A percentile compares a stretch with the other conserved stretches of the same genome.
Evolutionary conservation across 2,888 invertebrate species (phyloP).

Genomic region (Diaprepes abbreviatus): DNA sequence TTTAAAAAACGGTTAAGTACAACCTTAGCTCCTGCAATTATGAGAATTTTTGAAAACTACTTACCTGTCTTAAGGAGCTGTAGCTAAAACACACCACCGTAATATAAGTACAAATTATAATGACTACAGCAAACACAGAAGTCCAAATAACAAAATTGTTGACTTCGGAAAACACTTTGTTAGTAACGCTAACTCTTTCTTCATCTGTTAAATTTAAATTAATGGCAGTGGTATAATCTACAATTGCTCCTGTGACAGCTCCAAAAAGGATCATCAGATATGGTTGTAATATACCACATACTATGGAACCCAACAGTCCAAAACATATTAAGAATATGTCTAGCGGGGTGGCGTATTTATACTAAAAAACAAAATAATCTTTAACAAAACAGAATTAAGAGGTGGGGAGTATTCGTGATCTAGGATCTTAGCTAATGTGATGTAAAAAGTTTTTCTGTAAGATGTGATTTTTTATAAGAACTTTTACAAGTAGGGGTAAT

Average conservation of each 20-base stretch:
- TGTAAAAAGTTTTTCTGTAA: no score
- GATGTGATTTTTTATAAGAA: no score
- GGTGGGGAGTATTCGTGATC: no score
- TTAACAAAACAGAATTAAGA: no score
- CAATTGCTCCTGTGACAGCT: conserved; percentile 74
- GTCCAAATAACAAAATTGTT: conserved; percentile 74
- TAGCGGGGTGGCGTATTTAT: conserved; percentile 72
- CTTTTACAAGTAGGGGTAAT: no score
- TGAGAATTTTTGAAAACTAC: no score
- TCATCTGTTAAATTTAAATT: conserved; percentile 51
- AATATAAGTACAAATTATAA: conserved; percentile 74
- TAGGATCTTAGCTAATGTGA: no score
- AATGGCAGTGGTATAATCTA: conserved; percentile 61
- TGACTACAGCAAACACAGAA: conserved; percentile 71
- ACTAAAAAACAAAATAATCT: no score
- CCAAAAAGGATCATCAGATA: conserved; percentile 77
- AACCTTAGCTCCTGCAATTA: no score
- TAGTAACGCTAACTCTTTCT: conserved; percentile 52
- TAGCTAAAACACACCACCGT: conserved; percentile 78
- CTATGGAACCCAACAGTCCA: conserved; percentile 71
- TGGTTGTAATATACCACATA: conserved; percentile 75
- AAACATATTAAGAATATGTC: conserved; percentile 73
- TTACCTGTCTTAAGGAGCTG: conserved; percentile 78
- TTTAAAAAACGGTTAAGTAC: no score
- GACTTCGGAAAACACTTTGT: conserved; percentile 69